Base-by-base conservation (phyloP, 2,797 vertebrate species). In the Spatula clypeata region DNA sequence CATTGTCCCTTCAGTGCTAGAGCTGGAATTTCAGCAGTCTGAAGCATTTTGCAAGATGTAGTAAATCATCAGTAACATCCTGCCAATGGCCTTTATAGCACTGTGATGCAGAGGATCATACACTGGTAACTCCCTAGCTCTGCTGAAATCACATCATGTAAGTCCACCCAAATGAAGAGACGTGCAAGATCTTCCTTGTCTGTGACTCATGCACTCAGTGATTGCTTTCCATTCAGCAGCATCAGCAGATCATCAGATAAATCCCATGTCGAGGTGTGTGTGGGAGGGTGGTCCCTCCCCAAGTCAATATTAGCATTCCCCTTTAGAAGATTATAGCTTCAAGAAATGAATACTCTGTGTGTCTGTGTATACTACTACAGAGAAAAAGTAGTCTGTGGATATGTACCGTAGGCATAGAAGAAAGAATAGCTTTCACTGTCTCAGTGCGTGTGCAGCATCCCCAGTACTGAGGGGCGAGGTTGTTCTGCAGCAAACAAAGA, bases 201-300 rank as follows among this genome's bases (percentile, higher is more conserved):
- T 36, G 34, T 55, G 55, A 84, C 36, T 87, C 82, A 74, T 18
- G 19, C 0, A 0, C 47, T 90, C 26, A 5, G 12, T 45, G 71
- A 62, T 91, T 11, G 21, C 82, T 86, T 97, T 97, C 55, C 32
- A 73, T 34, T 84, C 21, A 18, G 60, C 53, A 85, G 24, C 83
- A 80, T 87, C 86, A 89, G 88, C 67, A 92, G 70, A 84, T 79
- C 66, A 82, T 73, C 14, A 60, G 87, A 93, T 95, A 96, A 97
- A 94, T 87, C 65, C 88, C 79, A 74, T 80, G 79, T 38, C 91
- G 64, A 74, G 53, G 47, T 32, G 13, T 5, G 69, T 45, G 29
- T 54, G 53, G 88, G 42, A 90, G 76, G 85, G 55, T 75, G 84
- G 69, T 90, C 70, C 91, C 92, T 93, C 96, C 97, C 96, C 95